These are phyloP conservation scores for Drosophila guanche DNA, from an alignment of 1,140 invertebrate species.

Conservation along the genomic window DNA sequence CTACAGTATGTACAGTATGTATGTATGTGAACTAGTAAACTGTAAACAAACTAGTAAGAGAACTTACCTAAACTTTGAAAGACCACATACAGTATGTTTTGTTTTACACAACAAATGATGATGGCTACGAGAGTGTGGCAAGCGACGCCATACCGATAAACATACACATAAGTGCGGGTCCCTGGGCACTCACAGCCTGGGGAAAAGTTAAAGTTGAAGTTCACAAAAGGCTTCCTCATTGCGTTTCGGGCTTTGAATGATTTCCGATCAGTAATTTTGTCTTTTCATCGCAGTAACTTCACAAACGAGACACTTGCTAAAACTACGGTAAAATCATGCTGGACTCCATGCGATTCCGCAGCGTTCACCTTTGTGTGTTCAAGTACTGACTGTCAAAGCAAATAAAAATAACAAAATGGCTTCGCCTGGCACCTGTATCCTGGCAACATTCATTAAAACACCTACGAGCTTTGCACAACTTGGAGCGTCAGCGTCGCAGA, in stretches of 20 bases:
- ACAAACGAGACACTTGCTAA: no score
- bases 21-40: slow-evolving; percentile 12
- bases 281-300: background rate
- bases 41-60: slow-evolving; percentile 14
- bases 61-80: slow-evolving; percentile 33
- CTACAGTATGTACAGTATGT: no score
- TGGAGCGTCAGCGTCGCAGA: slow-evolving; percentile 25
- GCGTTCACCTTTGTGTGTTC: slow-evolving; percentile 56
- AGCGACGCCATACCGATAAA: slow-evolving; percentile 14
- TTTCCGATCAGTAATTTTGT: slow-evolving; percentile 34
- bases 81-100: slow-evolving; percentile 12
- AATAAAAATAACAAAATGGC: slow-evolving; percentile 83
- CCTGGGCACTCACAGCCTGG: slow-evolving; percentile 51
- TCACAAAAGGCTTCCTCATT: slow-evolving; percentile 75
- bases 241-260: slow-evolving; percentile 25
- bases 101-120: slow-evolving; percentile 19
- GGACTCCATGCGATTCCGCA: slow-evolving; percentile 30
- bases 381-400: slow-evolving; percentile 81
- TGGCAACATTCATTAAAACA: slow-evolving; percentile 83
- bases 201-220: slow-evolving; percentile 76
- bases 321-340: background rate
- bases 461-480: slow-evolving; percentile 54
- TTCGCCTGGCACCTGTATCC: slow-evolving; percentile 78
- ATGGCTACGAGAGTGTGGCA: slow-evolving; percentile 39
- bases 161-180: slow-evolving; percentile 26